Percentiles rank a stretch among this genome's conserved stretches.
phyloP scores from a whole-genome alignment of 2,113 vertebrate species.

The Danio rerio region DNA sequence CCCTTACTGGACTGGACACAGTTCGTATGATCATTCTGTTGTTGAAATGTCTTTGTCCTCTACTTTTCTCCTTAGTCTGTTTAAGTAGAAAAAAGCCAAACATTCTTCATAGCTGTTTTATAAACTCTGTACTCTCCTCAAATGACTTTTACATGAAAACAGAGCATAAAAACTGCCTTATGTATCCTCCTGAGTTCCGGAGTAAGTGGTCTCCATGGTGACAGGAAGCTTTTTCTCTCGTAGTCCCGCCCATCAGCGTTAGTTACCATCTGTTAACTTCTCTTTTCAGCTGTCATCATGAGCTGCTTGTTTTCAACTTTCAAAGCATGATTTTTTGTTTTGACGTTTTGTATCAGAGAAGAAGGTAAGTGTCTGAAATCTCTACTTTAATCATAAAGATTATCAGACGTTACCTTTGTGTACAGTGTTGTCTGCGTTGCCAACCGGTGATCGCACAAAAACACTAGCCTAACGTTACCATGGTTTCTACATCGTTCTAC shows the following conservation, averaged over 20 bases:
- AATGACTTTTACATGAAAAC: too few relatives aligned
- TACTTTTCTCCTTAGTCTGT: too few relatives aligned
- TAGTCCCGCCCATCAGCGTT: constrained; percentile 25
- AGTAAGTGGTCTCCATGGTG: constrained; percentile 28
- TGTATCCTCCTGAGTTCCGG: neutral
- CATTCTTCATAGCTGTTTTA: too few relatives aligned
- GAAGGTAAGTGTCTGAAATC: constrained; percentile 19
- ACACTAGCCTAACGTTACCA: neutral
- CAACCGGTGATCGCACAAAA: neutral
- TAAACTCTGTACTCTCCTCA: too few relatives aligned
- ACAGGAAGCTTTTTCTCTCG: constrained; percentile 33
- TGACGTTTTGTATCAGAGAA: neutral
- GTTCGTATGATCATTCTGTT: too few relatives aligned
- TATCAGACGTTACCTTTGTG: neutral
- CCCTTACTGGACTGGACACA: too few relatives aligned
- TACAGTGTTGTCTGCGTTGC: neutral
- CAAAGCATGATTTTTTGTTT: neutral
- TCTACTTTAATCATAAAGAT: neutral
- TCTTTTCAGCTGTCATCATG: constrained; percentile 6
- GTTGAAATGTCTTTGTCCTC: too few relatives aligned
- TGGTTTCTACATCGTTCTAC: neutral
- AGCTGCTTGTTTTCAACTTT: neutral
- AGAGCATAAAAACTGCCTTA: too few relatives aligned
- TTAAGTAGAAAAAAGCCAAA: too few relatives aligned
- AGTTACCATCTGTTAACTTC: constrained; percentile 18